Evolutionary conservation across 2,797 vertebrate genomes (phyloP).

Genomic region (Cheirogaleus major): DNA sequence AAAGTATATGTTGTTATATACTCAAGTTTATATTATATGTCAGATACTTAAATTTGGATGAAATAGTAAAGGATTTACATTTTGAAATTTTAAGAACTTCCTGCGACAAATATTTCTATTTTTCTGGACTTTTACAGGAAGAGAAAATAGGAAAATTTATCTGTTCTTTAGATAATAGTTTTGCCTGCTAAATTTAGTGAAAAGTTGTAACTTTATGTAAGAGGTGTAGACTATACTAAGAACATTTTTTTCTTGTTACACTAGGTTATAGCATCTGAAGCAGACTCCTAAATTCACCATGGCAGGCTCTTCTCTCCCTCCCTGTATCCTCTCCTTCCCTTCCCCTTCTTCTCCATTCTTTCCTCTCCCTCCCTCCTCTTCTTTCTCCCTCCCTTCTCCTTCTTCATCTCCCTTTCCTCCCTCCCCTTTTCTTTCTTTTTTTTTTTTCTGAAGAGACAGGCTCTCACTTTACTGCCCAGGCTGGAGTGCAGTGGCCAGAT

Average conservation of each 20-base stretch:
- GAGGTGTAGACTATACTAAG: neutral
- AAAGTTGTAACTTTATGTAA: conserved; percentile 1
- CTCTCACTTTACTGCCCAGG: neutral
- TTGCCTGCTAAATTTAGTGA: conserved; percentile 6
- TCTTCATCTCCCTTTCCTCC: neutral
- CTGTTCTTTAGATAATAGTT: neutral
- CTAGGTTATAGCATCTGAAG: neutral
- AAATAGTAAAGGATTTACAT: conserved; percentile 50
- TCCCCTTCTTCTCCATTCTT: fast-evolving
- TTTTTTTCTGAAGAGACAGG: neutral
- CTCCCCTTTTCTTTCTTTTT: neutral
- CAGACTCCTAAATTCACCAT: neutral
- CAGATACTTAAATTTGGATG: conserved; percentile 16
- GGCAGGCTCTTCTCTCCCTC: neutral
- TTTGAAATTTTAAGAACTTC: conserved; percentile 14
- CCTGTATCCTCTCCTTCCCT: no score
- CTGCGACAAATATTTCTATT: neutral
- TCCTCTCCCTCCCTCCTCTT: no score
- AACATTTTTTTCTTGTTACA: neutral
- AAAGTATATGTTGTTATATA: neutral
- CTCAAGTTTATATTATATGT: neutral
- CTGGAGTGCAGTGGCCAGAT: neutral
- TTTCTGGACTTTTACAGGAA: neutral
- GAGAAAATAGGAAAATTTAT: neutral
- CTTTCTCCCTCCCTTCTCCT: neutral